Base-by-base conservation (phyloP, 1,140 invertebrate species). In the Palaemon carinicauda region DNA sequence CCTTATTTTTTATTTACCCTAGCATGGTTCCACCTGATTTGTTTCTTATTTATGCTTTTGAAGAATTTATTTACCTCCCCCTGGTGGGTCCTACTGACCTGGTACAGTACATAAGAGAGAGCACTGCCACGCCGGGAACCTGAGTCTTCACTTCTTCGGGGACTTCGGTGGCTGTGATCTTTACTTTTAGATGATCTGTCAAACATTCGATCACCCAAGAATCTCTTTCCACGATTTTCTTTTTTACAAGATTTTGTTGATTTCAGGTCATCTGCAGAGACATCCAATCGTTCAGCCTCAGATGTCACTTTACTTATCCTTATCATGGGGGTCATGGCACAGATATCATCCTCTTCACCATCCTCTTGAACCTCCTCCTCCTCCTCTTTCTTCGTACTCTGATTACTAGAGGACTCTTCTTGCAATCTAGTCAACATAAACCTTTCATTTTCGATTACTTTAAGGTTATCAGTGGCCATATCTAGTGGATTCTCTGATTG, bases 41-140 rank as follows among this genome's bases (percentile, higher is more conserved):
- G 9, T 53, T 53, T 21, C 19, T 24, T 29, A 2, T 4, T 21
- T 24, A 15, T 0, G 7, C 0, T 24, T 24, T 24, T 15, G 51
- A 5, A 50, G 19, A 51, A 21, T 52, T 21, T 50, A 21, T 50
- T 78, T n/a, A 52, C 19, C 75, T 78, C 21, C 50, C 9, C 10
- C 21, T 33, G 7, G 81, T 41, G 41, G 10, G 19, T n/a, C 17
- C 41, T 27, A 86, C 83, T 86, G 52, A 86, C 84, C 84, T 86
- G 84, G 65, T 80, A 73, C 5, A 86, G 77, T 24, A 86, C 77
- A 41, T 86, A 69, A 14, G 84, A 86, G 50, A 86, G 65, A 3
- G 78, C 74, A 52, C 84, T 86, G 24, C 84, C 60, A 4, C 84
- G 84, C 4, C 84, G 54, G n/a, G 84, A 86, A 0, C 41, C 77